A percentile compares a stretch with the other conserved stretches of the same genome.
phyloP scores from a whole-genome alignment of 1,140 invertebrate genomes.

The Cylas formicarius region DNA sequence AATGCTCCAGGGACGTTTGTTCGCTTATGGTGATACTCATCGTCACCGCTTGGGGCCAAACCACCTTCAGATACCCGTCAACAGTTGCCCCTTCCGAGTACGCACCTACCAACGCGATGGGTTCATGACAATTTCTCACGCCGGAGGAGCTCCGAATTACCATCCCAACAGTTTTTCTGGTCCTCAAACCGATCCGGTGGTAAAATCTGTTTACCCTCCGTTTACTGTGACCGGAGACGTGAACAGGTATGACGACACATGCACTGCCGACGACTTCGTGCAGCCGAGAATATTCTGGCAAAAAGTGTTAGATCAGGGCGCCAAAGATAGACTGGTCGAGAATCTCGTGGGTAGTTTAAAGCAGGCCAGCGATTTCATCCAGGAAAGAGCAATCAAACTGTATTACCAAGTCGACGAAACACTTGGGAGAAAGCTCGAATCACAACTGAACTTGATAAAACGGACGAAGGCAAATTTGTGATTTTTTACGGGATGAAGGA shows the following conservation, averaged over 20 bases:
- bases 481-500: too few relatives aligned
- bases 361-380: slow-evolving; percentile 76
- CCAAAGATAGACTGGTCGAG: slow-evolving; percentile 61
- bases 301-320: slow-evolving; percentile 67
- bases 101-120: slow-evolving; percentile 79
- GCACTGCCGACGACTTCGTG: slow-evolving; percentile 84
- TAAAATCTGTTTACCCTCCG: slow-evolving; percentile 47
- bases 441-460: slow-evolving; percentile 45
- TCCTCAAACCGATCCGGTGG: slow-evolving; percentile 49
- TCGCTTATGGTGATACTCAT: slow-evolving; percentile 83
- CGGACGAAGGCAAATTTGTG: slow-evolving; percentile 34
- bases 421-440: slow-evolving; percentile 57
- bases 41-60: slow-evolving; percentile 83
- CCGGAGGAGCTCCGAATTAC: slow-evolving; percentile 76
- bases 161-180: slow-evolving; percentile 83
- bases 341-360: slow-evolving; percentile 77
- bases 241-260: slow-evolving; percentile 74
- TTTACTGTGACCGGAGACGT: slow-evolving; percentile 54
- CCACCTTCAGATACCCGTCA: slow-evolving; percentile 80
- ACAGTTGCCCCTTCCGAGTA: slow-evolving; percentile 69
- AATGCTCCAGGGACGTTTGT: slow-evolving; percentile 77
- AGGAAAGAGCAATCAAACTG: slow-evolving; percentile 73
- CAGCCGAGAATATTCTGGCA: slow-evolving; percentile 79
- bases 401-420: slow-evolving; percentile 62
- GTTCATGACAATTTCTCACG: slow-evolving; percentile 50